Conservation (phyloP, 1,140 invertebrate species). For the Ceratitis capitata region DNA sequence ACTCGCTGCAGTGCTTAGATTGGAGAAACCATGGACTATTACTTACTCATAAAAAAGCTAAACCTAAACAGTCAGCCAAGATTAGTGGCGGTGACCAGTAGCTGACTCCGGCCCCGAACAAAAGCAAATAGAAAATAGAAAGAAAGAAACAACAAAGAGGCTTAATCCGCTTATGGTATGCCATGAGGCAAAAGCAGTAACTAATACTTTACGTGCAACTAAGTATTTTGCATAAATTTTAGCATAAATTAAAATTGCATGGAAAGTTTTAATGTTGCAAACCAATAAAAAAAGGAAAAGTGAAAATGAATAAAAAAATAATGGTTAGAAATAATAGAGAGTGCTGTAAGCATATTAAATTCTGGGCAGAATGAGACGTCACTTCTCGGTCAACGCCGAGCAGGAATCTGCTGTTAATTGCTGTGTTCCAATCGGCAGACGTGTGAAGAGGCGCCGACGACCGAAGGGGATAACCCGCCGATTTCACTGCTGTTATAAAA, state of each 20-base stretch:
- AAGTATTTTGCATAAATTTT: constrained; percentile 15
- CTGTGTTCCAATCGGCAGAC: too few relatives aligned
- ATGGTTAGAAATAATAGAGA: too few relatives aligned
- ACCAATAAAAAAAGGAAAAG: too few relatives aligned
- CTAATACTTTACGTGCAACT: not conserved
- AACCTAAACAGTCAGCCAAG: not conserved
- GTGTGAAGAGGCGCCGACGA: too few relatives aligned
- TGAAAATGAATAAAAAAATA: too few relatives aligned
- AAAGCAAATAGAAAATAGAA: too few relatives aligned
- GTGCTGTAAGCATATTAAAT: too few relatives aligned
- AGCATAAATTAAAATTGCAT: constrained; percentile 24
- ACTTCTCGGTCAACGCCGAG: too few relatives aligned
- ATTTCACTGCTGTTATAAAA: too few relatives aligned
- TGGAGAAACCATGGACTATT: not conserved
- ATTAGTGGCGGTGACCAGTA: not conserved
- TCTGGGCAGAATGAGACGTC: too few relatives aligned
- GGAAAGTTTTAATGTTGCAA: not conserved
- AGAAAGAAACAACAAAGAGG: not conserved
- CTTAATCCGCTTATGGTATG: not conserved
- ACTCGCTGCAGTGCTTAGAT: not conserved
- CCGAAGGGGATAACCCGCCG: too few relatives aligned
- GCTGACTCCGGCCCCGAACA: not conserved
- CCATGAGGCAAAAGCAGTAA: not conserved
- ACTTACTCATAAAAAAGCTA: not conserved
- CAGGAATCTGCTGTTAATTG: too few relatives aligned